phyloP scores from a whole-genome alignment of 2,113 vertebrate species.

The Platysternon megacephalum region DNA sequence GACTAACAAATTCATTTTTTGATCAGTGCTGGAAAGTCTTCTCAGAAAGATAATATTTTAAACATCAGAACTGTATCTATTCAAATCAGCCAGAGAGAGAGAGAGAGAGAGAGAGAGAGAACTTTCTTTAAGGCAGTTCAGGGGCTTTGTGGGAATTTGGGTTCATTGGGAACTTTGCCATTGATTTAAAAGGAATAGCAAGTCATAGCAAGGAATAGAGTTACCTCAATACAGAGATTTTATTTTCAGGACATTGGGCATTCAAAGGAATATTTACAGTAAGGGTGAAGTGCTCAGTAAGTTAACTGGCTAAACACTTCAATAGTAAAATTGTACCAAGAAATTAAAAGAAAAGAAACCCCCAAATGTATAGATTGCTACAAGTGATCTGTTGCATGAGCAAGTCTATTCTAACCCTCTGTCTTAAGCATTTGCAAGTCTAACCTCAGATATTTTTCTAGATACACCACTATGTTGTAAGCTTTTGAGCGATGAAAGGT shows the following conservation, averaged over 20 bases:
- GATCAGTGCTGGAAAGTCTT: not conserved
- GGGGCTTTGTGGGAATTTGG: too few species aligned
- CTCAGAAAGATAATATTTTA: not conserved
- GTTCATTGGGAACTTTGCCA: not conserved
- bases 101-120: too few species aligned
- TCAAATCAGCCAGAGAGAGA: not conserved
- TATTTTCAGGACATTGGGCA: not conserved
- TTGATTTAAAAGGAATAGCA: not conserved
- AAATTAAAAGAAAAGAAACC: too few species aligned
- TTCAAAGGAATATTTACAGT: not conserved
- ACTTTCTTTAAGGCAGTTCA: not conserved
- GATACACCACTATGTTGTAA: too few species aligned
- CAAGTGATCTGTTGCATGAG: too few species aligned
- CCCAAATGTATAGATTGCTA: too few species aligned
- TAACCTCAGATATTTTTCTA: too few species aligned
- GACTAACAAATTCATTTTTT: not conserved
- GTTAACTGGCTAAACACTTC: not conserved
- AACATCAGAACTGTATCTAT: not conserved
- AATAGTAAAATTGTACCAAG: too few species aligned
- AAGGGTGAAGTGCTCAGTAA: not conserved
- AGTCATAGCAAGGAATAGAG: not conserved
- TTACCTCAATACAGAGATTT: not conserved
- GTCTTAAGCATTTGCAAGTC: too few species aligned
- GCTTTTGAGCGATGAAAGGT: too few species aligned
- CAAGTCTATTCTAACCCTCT: too few species aligned